These are phyloP conservation scores for Nomada hirtipes DNA, from an alignment of 2,888 invertebrate species.

Conservation along the genomic window DNA sequence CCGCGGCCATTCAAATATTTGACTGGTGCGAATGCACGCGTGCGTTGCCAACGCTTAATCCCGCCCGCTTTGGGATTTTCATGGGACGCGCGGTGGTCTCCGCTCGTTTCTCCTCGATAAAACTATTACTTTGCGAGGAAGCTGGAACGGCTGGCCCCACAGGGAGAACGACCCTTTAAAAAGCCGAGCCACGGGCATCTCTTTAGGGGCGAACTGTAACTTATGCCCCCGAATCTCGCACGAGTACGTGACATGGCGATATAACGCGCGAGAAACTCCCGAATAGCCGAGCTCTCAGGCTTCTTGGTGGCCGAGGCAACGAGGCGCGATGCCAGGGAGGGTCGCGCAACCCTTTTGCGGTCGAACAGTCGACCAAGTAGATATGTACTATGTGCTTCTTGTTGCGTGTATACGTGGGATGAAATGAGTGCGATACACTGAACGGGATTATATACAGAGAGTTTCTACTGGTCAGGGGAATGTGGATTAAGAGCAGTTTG, in stretches of 20 bases:
- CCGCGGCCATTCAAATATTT: constrained; percentile 65
- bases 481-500: too few relatives aligned
- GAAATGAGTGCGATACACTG: neutral
- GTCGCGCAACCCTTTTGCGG: constrained; percentile 23
- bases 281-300: constrained; percentile 15
- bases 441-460: neutral
- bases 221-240: constrained; percentile 67
- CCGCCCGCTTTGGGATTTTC: constrained; percentile 27
- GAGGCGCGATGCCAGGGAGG: neutral
- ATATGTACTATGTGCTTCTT: neutral
- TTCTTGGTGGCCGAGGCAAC: neutral
- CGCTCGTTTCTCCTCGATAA: constrained; percentile 45
- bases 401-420: neutral
- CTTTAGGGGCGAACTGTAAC: constrained; percentile 56
- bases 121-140: constrained; percentile 61
- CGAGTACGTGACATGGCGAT: constrained; percentile 62
- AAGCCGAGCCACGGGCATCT: constrained; percentile 55
- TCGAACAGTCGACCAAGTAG: constrained; percentile 4
- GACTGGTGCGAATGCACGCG: constrained; percentile 21
- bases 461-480: too few relatives aligned
- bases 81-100: too few relatives aligned
- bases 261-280: constrained; percentile 56
- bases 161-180: constrained; percentile 42
- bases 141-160: neutral
- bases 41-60: neutral